Evolutionary conservation across 2,888 invertebrate genomes (phyloP).

Genomic region (Xanthostigma xanthostigma): DNA sequence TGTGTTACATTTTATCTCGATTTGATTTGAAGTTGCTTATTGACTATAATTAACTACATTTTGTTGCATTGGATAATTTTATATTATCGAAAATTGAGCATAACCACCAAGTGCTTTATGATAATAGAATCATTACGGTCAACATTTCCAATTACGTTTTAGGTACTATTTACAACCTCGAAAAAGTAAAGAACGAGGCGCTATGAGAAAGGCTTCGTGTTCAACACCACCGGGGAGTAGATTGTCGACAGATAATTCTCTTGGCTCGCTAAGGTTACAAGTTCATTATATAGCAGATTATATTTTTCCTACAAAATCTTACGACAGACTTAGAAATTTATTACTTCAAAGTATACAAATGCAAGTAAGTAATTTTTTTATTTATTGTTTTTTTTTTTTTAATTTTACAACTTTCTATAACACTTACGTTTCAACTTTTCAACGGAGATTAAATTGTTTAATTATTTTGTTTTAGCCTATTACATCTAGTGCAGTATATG

Average conservation of each 20-base stretch:
- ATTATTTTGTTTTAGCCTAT: slow-evolving; percentile 42
- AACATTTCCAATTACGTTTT: slow-evolving; percentile 8
- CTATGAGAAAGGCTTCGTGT: slow-evolving; percentile 32
- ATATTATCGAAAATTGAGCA: too few species aligned
- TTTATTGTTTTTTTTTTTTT: background rate
- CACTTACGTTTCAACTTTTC: background rate
- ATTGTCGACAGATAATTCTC: slow-evolving; percentile 45
- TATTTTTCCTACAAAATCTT: slow-evolving; percentile 71
- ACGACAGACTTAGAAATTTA: slow-evolving; percentile 60
- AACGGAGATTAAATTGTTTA: background rate
- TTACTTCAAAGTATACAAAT: slow-evolving; percentile 56
- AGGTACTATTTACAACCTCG: slow-evolving; percentile 69
- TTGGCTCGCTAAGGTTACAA: slow-evolving; percentile 72
- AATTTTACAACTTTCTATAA: background rate
- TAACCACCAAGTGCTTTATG: too few species aligned
- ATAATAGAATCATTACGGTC: too few species aligned
- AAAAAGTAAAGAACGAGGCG: slow-evolving; percentile 38
- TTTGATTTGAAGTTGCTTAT: too few species aligned
- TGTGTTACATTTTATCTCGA: too few species aligned
- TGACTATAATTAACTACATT: too few species aligned
- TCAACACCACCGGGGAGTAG: slow-evolving; percentile 63
- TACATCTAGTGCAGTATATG: slow-evolving; percentile 65
- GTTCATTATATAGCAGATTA: slow-evolving; percentile 81
- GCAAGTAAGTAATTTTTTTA: slow-evolving; percentile 30
- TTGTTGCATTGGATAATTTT: too few species aligned